Base-by-base conservation (phyloP, 2,888 invertebrate genomes). In the Gymnoscelis rufifasciata region DNA sequence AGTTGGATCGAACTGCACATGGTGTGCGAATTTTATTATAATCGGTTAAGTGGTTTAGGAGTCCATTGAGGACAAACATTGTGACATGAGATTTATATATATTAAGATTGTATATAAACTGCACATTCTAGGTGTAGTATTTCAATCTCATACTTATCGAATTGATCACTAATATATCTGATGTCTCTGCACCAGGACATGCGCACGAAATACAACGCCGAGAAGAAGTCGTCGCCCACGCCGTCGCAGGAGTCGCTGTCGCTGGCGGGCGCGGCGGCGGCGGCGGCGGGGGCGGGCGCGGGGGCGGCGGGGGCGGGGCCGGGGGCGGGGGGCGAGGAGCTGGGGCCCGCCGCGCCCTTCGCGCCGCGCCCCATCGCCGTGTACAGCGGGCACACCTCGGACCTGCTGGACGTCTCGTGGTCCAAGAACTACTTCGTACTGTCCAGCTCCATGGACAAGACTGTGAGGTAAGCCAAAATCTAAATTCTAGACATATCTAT, bases 401-500 rank as follows among this genome's bases (percentile, higher is more conserved):
- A 99, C 80, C 89, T 99, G 2, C 89, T 99, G 0, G 99, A 99
- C 80, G 94, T 99, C 0, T 96, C 97, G 4, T 99, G 99, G 99
- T 99, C 98, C 0, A 99, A 98, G 89, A 98, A 98, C 83, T 97
- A 98, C 78, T 99, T 99, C 72, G 93, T 99, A 40, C 83, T 99
- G n/a, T 97, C 98, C 0, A 97, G 97, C 26, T 98, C 97, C 1
- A 98, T 98, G 98, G 98, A 99, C 76, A 97, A 98, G 78, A 99
- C 99, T 0, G 99, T 99, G 1, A 60, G 50, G 50, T 50, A 11
- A 24, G 37, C n/a, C 7, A n/a, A n/a, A n/a, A n/a, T n/a, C n/a
- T n/a, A n/a, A n/a, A n/a, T n/a, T n/a, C n/a, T n/a, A n/a, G n/a
- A n/a, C n/a, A n/a, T n/a, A n/a, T n/a, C n/a, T n/a, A n/a, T n/a